Base-by-base conservation (phyloP, 2,888 invertebrate genomes). In the Rhagonycha fulva region DNA sequence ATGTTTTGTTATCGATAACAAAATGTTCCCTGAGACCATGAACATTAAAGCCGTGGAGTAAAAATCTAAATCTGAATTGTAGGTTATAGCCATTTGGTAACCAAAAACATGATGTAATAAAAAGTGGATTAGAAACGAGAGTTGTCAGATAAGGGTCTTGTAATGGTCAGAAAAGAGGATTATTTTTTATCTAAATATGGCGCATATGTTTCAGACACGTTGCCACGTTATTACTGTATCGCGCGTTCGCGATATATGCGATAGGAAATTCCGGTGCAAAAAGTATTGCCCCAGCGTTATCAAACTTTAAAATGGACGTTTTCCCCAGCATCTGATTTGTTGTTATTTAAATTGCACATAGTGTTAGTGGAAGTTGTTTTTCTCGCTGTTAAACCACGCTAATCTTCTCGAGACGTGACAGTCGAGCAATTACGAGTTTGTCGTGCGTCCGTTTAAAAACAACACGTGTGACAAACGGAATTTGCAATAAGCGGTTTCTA, bases 151-250 rank as follows among this genome's bases (percentile, higher is more conserved):
- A 84, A 84, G 83, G 82, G 84, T 81, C 80, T 80, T 81, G 83
- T 86, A 85, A 85, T 84, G 86, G 86, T 84, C 86, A 86, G 84
- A 82, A 84, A 84, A 85, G 84, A 82, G 84, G 86, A 85, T 86
- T 86, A 86, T 85, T 86, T 85, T 85, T 85, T 84, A 85, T 85
- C 85, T 84, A 85, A 85, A 86, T 84, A 83, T 82, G 83, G 80
- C 83, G 82, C 86, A 84, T 85, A 85, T 85, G 86, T 85, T 82
- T 81, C 75, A 80, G 72, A 81, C 80, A 80, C 80, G 81, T 82
- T 84, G 80, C 82, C 82, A 81, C 81, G 79, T 82, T 82, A 82
- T 83, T 82, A 82, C 79, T 77, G 72, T 72, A 77, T 74, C 77
- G 77, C 76, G n/a, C 47, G 12, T 47, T 47, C 2, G 47, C 71